Evolutionary conservation across 2,888 invertebrate species (phyloP), one percentile per base, ranked within the genome.

Genomic region (Volucella inanis): DNA sequence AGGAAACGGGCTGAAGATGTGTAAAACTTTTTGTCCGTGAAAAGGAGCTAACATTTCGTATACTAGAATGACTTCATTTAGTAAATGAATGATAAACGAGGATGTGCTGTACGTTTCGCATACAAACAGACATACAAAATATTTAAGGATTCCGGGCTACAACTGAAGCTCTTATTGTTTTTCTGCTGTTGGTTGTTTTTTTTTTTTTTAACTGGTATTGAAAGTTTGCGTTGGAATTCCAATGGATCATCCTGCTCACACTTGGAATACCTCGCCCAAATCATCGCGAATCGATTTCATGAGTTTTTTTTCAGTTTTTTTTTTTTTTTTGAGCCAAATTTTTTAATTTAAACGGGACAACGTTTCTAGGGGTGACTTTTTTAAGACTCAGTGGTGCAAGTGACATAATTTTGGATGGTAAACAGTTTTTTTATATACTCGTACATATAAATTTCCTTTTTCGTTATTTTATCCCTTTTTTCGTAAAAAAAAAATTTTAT

Each of bases 81-180:
- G 68, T 68, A 81, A 81, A 85, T 81, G 76, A 84, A 84, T 80
- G 84, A 80, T 84, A 75, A 80, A 84, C 65, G 84, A 75, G 71
- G 54, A 18, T 22, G 61, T 57, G 38, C 59, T 22, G 18, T 22
- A 22, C 1, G 18, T 22, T 22, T 47, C n/a, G 43, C 50, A 31
- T 45, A 39, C 39, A 11, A 14, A 38, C n/a, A 61, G 55, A 52
- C 38, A 55, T 18, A 18, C 49, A 64, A 12, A 15, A 38, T 76
- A 57, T 67, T 72, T 72, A 50, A 57, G 55, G 65, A 77, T 79
- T 64, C 62, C 65, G 47, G 55, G 43, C 64, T 75, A 47, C 52
- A n/a, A 55, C 78, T 78, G 31, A 41, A 72, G 49, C 57, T 77
- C 65, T 71, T 54, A 75, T 65, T 77, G 71, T 82, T 77, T 47